Evolutionary conservation across 2,113 vertebrate genomes (phyloP).

Genomic region (Thalassarche chlororhynchos): DNA sequence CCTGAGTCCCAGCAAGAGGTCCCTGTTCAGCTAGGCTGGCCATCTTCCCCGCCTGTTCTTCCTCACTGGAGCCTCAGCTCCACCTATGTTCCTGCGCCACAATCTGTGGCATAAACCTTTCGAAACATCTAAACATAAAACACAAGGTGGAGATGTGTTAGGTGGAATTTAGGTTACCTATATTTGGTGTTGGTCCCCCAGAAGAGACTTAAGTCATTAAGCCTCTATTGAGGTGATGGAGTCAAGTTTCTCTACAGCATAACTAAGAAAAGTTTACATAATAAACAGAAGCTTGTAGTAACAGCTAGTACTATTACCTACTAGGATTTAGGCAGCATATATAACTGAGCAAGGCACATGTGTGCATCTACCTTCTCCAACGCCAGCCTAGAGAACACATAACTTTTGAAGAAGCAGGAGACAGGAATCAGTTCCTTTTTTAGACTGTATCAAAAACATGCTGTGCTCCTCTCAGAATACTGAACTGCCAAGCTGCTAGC

Average conservation of each 20-base stretch:
- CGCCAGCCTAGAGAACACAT: neutral
- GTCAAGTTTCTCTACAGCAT: neutral
- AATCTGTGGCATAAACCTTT: neutral
- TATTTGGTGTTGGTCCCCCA: neutral
- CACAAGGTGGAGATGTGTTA: neutral
- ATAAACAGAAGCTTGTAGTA: neutral
- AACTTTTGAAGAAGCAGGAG: neutral
- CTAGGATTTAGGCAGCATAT: neutral
- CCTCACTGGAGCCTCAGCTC: neutral
- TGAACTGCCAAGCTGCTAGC: neutral
- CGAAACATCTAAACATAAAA: neutral
- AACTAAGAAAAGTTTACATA: neutral
- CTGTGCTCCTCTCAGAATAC: neutral
- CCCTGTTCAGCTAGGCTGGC: no score
- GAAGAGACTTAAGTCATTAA: neutral
- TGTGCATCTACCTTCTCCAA: neutral
- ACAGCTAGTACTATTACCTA: neutral
- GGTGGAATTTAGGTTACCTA: neutral
- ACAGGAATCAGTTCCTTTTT: neutral
- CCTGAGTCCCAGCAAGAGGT: no score
- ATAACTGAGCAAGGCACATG: neutral
- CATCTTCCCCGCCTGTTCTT: no score
- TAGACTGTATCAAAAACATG: neutral
- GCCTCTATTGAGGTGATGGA: neutral
- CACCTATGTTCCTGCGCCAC: neutral